Evolutionary conservation across 2,888 invertebrate species (phyloP).

Genomic region (Dolichopus griseipennis): DNA sequence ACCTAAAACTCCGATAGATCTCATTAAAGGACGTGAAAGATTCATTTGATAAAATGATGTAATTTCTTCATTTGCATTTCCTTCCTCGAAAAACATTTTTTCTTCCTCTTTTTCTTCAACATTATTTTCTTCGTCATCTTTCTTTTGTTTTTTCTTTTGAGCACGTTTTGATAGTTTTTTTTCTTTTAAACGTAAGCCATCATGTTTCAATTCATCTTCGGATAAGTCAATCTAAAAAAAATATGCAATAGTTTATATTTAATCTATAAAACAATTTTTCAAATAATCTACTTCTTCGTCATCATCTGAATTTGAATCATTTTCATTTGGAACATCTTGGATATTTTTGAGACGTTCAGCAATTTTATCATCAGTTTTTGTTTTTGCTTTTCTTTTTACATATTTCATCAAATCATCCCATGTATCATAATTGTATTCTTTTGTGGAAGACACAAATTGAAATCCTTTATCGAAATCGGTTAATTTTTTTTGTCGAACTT

Average conservation of each 20-base stretch:
- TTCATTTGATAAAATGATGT: constrained; percentile 91
- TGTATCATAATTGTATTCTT: constrained; percentile 72
- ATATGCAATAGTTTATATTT: not conserved
- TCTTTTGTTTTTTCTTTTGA: constrained; percentile 38
- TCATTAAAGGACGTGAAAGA: constrained; percentile 83
- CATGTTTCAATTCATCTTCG: constrained; percentile 67
- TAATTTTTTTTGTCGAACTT: constrained; percentile 59
- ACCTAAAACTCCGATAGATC: constrained; percentile 79
- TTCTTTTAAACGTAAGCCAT: constrained; percentile 58
- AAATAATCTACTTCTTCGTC: constrained; percentile 39
- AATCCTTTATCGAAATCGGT: constrained; percentile 75
- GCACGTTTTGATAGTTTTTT: constrained; percentile 51
- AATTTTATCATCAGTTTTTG: constrained; percentile 79
- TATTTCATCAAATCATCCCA: constrained; percentile 74
- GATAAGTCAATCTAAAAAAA: constrained; percentile 53
- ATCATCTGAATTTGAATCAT: constrained; percentile 48
- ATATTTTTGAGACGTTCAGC: constrained; percentile 49
- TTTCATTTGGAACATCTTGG: constrained; percentile 44
- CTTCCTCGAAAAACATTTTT: constrained; percentile 53
- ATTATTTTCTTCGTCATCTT: constrained; percentile 44
- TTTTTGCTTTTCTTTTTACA: constrained; percentile 67
- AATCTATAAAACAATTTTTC: not conserved
- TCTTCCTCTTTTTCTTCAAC: constrained; percentile 44
- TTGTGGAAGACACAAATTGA: constrained; percentile 65
- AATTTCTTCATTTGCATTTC: constrained; percentile 53